Conservation (phyloP, 2,888 invertebrate species). For the Torymus auratus region DNA sequence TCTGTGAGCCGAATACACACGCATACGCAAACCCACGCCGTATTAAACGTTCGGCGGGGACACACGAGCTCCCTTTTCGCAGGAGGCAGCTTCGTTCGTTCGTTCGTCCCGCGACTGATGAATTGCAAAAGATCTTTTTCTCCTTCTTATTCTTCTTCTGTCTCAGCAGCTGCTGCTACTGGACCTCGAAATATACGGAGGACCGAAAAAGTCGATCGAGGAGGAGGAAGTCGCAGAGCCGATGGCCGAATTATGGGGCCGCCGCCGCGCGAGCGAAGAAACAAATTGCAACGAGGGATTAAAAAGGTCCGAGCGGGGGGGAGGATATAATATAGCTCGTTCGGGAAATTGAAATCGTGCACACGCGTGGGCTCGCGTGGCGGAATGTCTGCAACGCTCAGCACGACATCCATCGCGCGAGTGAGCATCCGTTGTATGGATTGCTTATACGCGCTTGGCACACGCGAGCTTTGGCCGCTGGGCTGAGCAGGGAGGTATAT, state of each 20-base stretch:
- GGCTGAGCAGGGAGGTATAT: neutral
- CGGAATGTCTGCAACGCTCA: slow-evolving; percentile 23
- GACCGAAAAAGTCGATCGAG: neutral
- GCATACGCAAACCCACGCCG: neutral
- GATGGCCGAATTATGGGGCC: slow-evolving; percentile 11
- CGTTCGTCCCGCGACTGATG: slow-evolving; percentile 45
- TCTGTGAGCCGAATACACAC: slow-evolving; percentile 42
- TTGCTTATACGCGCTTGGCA: slow-evolving; percentile 38
- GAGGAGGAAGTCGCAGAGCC: slow-evolving; percentile 12
- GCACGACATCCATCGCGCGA: slow-evolving; percentile 43
- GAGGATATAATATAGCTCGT: slow-evolving; percentile 16
- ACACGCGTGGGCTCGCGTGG: neutral
- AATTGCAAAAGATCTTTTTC: slow-evolving; percentile 47
- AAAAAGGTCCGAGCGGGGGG: neutral
- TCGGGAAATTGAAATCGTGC: slow-evolving; percentile 44
- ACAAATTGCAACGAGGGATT: neutral
- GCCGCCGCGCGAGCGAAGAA: slow-evolving; percentile 5
- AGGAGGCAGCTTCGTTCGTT: slow-evolving; percentile 34
- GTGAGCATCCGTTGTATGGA: neutral
- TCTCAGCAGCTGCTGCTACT: neutral
- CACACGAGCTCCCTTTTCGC: neutral
- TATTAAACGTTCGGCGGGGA: slow-evolving; percentile 33
- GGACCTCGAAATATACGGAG: neutral
- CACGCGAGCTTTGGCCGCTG: slow-evolving; percentile 31
- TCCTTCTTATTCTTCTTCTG: too few relatives aligned